Evolutionary conservation across 2,113 vertebrate species (phyloP), one percentile per base, ranked within the genome.

Genomic region (Odocoileus hemionus): DNA sequence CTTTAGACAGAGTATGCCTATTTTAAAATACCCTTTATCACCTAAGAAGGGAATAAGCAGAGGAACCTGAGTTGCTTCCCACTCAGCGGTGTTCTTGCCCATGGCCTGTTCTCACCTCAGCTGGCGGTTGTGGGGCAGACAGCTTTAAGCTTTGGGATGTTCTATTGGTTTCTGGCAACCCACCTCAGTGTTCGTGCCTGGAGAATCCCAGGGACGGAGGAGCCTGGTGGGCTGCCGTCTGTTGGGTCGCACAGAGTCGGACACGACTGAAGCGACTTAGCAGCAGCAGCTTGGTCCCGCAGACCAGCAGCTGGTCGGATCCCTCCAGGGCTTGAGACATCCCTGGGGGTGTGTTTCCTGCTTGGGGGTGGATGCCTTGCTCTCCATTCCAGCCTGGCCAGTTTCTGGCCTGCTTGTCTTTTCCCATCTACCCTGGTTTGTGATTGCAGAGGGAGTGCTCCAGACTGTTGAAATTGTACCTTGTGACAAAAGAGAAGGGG

Each of bases 391-490:
- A 88, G 45, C 30, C 74, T 60, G 89, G 28, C 58, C 0, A 2
- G 19, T 87, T 93, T 96, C 96, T 64, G 91, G 7, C 0, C 1
- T 80, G 55, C 87, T 96, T 92, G 96, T 93, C 86, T 94, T 82
- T 90, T 70, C n/a, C 4, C 33, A 36, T 50, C 26, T 1, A 0
- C 64, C 89, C 54, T 0, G 0, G 6, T 61, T n/a, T 76, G 95
- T 57, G 52, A 23, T 84, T 90, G 85, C 60, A 57, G 25, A 0
- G 26, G 82, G n/a, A 83, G 21, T 60, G 57, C 76, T 86, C 60
- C 21, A 83, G 88, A 64, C 61, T 4, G 0, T 93, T 89, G 55
- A 78, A 84, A 70, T n/a, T 83, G 10, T 93, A 12, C 78, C 13
- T 9, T 83, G 39, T 84, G 43, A 79, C 12, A 7, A 6, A 88